phyloP scores from a whole-genome alignment of 2,797 vertebrate genomes.

The Moxostoma hubbsi region DNA sequence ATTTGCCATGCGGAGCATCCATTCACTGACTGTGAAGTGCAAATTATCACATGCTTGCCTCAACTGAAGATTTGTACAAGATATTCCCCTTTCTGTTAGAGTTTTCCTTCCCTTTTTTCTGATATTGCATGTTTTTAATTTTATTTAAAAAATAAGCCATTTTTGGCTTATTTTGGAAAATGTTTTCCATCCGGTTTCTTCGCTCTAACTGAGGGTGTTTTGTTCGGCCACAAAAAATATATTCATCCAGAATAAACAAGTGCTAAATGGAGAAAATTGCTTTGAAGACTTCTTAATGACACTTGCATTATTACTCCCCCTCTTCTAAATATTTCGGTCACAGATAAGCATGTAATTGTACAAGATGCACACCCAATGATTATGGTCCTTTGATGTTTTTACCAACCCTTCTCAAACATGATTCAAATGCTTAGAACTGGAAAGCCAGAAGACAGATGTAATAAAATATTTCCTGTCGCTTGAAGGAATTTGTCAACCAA shows the following conservation, averaged over 20 bases:
- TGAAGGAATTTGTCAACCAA: slow-evolving; percentile 39
- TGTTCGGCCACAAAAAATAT: slow-evolving; percentile 13
- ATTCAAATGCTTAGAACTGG: slow-evolving; percentile 18
- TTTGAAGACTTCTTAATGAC: slow-evolving; percentile 54
- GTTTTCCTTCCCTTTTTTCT: slow-evolving; percentile 44
- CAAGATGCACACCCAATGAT: slow-evolving; percentile 37
- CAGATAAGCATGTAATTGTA: slow-evolving; percentile 43
- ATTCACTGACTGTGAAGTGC: slow-evolving; percentile 53
- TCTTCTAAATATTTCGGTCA: slow-evolving; percentile 24
- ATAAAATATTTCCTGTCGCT: slow-evolving; percentile 24
- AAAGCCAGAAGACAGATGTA: slow-evolving; percentile 29
- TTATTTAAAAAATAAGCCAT: slow-evolving; percentile 6
- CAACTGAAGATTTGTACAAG: slow-evolving; percentile 48
- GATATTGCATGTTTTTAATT: slow-evolving; percentile 6
- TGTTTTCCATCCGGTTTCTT: background rate
- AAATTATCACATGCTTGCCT: slow-evolving; percentile 58
- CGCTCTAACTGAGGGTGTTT: slow-evolving; percentile 20
- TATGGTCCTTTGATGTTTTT: slow-evolving; percentile 40
- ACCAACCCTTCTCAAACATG: slow-evolving; percentile 24
- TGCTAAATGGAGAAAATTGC: slow-evolving; percentile 45
- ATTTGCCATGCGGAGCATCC: slow-evolving; percentile 48
- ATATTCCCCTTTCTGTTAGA: slow-evolving; percentile 49
- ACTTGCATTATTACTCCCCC: slow-evolving; percentile 10
- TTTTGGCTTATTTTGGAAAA: background rate
- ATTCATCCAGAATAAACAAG: slow-evolving; percentile 45